Conservation (phyloP, 2,113 vertebrate species). For the Cervus canadensis region DNA sequence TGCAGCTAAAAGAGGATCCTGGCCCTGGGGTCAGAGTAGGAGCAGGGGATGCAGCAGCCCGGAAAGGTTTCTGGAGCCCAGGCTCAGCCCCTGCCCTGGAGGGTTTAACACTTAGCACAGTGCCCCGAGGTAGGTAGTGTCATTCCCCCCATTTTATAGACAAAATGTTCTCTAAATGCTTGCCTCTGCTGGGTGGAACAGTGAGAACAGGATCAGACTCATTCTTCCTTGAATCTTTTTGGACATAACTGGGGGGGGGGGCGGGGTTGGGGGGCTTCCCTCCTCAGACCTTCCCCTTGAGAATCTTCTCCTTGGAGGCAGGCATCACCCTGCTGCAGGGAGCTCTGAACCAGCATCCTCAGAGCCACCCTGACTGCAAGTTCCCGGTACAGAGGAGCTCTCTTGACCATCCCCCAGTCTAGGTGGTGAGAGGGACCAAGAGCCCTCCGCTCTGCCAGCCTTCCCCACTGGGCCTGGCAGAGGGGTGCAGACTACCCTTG, state of each 20-base stretch:
- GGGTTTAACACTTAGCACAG: neutral
- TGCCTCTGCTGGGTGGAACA: neutral
- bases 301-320: neutral
- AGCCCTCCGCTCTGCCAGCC: neutral
- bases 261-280: rapidly evolving
- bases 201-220: neutral
- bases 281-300: neutral
- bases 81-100: neutral
- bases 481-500: neutral
- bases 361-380: rapidly evolving
- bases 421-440: rapidly evolving
- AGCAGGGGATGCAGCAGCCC: rapidly evolving
- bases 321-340: neutral
- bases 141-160: neutral
- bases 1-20: neutral
- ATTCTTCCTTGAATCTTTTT: neutral
- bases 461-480: neutral
- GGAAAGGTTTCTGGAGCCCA: neutral
- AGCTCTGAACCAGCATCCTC: neutral
- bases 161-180: neutral
- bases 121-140: neutral
- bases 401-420: neutral
- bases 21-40: neutral
- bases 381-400: neutral
- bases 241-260: neutral